Evolutionary conservation across 2,888 invertebrate species (phyloP).

Genomic region (Argyra leucocephala): DNA sequence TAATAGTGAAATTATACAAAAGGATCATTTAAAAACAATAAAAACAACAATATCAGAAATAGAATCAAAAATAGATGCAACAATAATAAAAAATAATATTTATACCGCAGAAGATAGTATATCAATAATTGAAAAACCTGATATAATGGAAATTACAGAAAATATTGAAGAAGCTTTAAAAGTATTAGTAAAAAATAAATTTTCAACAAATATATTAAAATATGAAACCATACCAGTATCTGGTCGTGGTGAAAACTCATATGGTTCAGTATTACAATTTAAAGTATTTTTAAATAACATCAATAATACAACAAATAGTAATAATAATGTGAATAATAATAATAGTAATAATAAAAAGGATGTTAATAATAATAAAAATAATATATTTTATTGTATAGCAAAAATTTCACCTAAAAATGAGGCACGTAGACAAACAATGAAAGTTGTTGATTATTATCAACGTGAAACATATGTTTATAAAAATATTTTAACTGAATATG

Average conservation of each 20-base stretch:
- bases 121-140: background rate
- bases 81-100: background rate
- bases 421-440: constrained; percentile 31
- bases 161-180: background rate
- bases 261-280: constrained; percentile 27
- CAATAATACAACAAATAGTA: too few relatives aligned
- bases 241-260: constrained; percentile 29
- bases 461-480: constrained; percentile 35
- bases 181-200: background rate
- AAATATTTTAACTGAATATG: constrained; percentile 28
- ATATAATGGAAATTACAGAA: background rate
- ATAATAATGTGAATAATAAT: constrained; percentile 2
- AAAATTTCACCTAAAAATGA: constrained; percentile 34
- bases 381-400: constrained; percentile 24
- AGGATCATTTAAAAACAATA: too few relatives aligned
- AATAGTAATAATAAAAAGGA: background rate
- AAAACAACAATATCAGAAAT: too few relatives aligned
- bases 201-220: background rate
- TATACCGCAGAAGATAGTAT: background rate
- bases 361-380: background rate
- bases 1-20: background rate
- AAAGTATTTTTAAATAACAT: constrained; percentile 20
- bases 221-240: constrained; percentile 17
- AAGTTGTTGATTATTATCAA: constrained; percentile 31
- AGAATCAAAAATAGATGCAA: background rate